Evolutionary conservation across 2,113 vertebrate genomes (phyloP), one percentile per base, ranked within the genome.

Genomic region (Microtus pennsylvanicus): DNA sequence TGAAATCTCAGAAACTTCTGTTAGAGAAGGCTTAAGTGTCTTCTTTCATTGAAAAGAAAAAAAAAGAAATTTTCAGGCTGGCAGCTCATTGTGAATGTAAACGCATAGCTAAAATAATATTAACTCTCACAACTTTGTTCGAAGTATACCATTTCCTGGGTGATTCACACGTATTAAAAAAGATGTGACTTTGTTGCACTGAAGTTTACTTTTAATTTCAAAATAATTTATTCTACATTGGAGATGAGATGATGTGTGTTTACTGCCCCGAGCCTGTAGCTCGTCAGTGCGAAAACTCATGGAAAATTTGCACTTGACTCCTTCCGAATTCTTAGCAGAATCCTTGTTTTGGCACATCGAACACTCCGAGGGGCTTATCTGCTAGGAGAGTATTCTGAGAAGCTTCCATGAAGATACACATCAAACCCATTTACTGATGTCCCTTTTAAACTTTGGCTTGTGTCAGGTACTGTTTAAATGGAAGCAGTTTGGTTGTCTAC

Each of bases 311-410:
- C 19, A 65, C 87, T 87, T 95, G 95, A 87, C 89, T 96, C 87
- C 90, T 94, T 95, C 92, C 33, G 58, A 9, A 94, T 92, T 95
- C 88, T 97, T 97, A 95, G 38, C 95, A 69, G 8, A 95, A 93
- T 96, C 89, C 33, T 63, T 89, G 28, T 5, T 1, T 77, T 95
- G 87, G 35, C 61, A 89, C 65, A 76, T 91, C 94, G 50, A 81
- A 42, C 75, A 86, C 70, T 96, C 96, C n/a, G 67, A 93, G 70
- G 13, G 96, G n/a, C 76, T 96, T 94, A 81, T 94, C 92, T 52
- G 90, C 78, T 91, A 90, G 93, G 90, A 92, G 90, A 92, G 97
- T 94, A 87, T 94, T 97, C 97, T 96, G 65, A 93, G 93, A 96
- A 94, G 55, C 91, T 97, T 92, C 87, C 94, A 87, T 91, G 75